Base-by-base conservation (phyloP, 2,888 invertebrate genomes). In the Hydroisotoma schaefferi region DNA sequence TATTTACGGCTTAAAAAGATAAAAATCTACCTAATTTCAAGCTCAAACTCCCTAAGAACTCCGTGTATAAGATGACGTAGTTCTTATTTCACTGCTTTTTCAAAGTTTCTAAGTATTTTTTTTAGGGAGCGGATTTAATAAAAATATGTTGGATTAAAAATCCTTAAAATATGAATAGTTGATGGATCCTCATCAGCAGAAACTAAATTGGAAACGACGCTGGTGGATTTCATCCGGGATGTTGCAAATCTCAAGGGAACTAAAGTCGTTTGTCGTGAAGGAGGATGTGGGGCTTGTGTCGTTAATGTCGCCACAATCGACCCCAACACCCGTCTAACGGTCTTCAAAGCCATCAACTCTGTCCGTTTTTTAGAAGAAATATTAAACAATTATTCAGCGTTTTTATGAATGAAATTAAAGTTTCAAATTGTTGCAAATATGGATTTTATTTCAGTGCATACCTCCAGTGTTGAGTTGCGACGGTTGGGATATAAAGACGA, bases 231-330 rank as follows among this genome's bases (percentile, higher is more conserved):
- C 72, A 81, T 87, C 52, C 77, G 87, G 4, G 80, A 82, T 1
- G 78, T 81, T 60, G 82, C 82, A 0, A 79, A 82, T 57, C 76
- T 86, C 1, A 81, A 81, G 2, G 87, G 87, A 1, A 87, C 87
- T 0, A 87, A 87, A 73, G 79, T 78, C 2, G 86, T 86, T 85
- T 87, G 87, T 70, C 80, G 81, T 29, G 87, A 87, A 74, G 87
- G 87, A 0, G 87, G 87, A 1, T 87, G 87, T 69, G 87, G 87
- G 0, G 82, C 81, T 0, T 87, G 87, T 72, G 54, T 62, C 23
- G 65, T 67, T n/a, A 33, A 40, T 29, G 64, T 43, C 3, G 20
- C 29, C 33, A 48, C 25, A 1, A 51, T 48, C 38, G 63, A 65
- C 52, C 54, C 57, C 5, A 26, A 12, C 2, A 44, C 49, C 6